Evolutionary conservation across 2,797 vertebrate genomes (phyloP), one percentile per base, ranked within the genome.

Genomic region (Propithecus deckenii): DNA sequence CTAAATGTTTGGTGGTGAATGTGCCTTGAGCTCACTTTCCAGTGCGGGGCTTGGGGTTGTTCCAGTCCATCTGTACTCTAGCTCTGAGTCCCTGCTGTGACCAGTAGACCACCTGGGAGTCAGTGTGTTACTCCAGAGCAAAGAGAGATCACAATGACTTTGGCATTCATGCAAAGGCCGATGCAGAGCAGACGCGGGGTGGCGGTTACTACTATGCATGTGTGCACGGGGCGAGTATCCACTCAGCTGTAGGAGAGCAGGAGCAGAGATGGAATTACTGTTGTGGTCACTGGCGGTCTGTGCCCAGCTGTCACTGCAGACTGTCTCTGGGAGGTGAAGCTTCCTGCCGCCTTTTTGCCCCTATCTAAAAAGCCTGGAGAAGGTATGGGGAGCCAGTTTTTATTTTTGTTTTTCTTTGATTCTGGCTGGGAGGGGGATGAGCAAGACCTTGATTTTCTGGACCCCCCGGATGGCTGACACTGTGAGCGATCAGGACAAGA

Each of bases 181-280:
- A 35, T 7, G 3, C 30, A 48, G n/a, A 85, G 75, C 48, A 4
- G 17, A 79, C 32, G 63, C 32, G 3, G 0, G 57, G 43, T 15
- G 2, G 35, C 7, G 38, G 14, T 65, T 18, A 30, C 23, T n/a
- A 6, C 0, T 28, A 7, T 5, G 8, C 0, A 0, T 3, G 55
- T 25, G 18, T 17, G 10, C 1, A 28, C 1, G 18, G 32, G 57
- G 30, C 1, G 17, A 30, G 38, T 23, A 6, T 28, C 50, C 41
- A 15, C 14, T 12, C 2, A 50, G 28, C 17, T 0, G 1, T 5
- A 46, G 43, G n/a, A 63, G 0, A 12, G 63, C 6, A 78, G 63
- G 57, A 55, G 9, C 41, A 57, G 52, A 57, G 11, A 10, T 0
- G 0, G 38, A 38, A n/a, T 0, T n/a, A n/a, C 25, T 9, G 11